phyloP scores from a whole-genome alignment of 2,113 vertebrate genomes.

The Melospiza melodia region DNA sequence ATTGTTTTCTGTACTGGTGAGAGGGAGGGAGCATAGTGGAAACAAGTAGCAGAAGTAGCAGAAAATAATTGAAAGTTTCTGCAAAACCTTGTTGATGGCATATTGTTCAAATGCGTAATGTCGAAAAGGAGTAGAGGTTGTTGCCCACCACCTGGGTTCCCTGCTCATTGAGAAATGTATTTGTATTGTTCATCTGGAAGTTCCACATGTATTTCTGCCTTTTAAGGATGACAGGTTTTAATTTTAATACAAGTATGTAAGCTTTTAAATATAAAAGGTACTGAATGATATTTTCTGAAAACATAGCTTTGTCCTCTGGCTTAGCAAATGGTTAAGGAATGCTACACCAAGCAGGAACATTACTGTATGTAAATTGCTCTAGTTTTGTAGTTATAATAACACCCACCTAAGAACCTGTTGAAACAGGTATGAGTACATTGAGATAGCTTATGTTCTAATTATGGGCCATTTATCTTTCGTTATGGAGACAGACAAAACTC shows the following conservation, averaged over 20 bases:
- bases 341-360: neutral
- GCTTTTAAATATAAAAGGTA: neutral
- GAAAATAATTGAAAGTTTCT: neutral
- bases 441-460: neutral
- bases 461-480: neutral
- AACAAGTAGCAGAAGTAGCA: neutral
- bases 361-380: neutral
- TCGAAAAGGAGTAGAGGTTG: neutral
- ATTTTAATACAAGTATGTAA: neutral
- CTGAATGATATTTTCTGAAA: neutral
- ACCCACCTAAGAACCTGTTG: slow-evolving; percentile 11
- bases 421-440: neutral
- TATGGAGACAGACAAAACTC: neutral
- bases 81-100: neutral
- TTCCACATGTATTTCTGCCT: neutral
- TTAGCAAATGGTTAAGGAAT: neutral
- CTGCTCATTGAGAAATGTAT: neutral
- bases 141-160: neutral
- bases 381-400: neutral
- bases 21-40: neutral
- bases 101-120: neutral
- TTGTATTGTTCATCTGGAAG: neutral
- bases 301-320: neutral
- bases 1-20: neutral
- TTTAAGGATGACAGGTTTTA: neutral